phyloP scores from a whole-genome alignment of 92 coral and sea anemone species.

The Paramuricea clavata region DNA sequence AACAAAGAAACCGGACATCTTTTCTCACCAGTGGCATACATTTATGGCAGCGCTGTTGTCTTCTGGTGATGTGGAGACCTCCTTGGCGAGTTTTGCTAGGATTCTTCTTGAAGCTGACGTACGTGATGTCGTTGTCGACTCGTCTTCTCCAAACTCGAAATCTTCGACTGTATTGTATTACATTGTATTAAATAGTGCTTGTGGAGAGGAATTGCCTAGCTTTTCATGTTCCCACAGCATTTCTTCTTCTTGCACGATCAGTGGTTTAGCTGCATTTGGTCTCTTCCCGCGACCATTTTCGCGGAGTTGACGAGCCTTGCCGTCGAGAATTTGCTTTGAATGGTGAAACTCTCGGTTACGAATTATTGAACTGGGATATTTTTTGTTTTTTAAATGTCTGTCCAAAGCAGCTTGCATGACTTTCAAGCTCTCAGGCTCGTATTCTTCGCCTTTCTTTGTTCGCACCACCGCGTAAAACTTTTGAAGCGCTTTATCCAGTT shows the following conservation, averaged over 20 bases:
- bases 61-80: slow-evolving; percentile 56
- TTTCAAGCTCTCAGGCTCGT: slow-evolving; percentile 36
- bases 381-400: slow-evolving; percentile 6
- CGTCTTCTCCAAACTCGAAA: neutral
- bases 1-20: slow-evolving; percentile 62
- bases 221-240: slow-evolving; percentile 39
- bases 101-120: too few species aligned
- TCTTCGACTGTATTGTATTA: slow-evolving; percentile 13
- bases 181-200: slow-evolving; percentile 24
- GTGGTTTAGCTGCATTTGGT: slow-evolving; percentile 51
- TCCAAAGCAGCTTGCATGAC: slow-evolving; percentile 57
- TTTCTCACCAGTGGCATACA: slow-evolving; percentile 59
- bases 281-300: slow-evolving; percentile 51
- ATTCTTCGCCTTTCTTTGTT: slow-evolving; percentile 8
- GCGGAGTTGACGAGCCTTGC: slow-evolving; percentile 40
- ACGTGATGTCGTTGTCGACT: neutral
- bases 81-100: slow-evolving; percentile 46
- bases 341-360: neutral
- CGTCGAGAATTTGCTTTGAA: neutral
- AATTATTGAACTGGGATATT: neutral
- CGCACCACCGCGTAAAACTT: slow-evolving; percentile 24
- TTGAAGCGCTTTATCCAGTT: slow-evolving; percentile 12
- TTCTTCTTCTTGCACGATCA: slow-evolving; percentile 58
- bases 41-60: too few species aligned
- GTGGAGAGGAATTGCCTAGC: slow-evolving; percentile 44